phyloP scores from a whole-genome alignment of 1,140 invertebrate genomes.

The Drosophila asahinai region DNA sequence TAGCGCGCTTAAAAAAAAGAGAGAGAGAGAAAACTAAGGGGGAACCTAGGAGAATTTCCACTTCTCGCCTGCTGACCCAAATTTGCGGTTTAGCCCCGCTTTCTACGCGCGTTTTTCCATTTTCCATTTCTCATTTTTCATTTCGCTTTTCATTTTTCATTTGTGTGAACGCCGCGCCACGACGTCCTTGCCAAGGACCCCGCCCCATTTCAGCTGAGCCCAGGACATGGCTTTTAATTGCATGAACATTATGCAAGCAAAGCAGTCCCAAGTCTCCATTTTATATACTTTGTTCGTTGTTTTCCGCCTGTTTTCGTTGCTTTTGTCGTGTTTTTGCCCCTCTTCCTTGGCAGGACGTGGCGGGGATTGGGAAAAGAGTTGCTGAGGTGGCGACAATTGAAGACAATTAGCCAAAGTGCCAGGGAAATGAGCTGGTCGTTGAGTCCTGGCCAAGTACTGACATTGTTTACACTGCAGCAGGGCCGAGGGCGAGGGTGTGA shows the following conservation, averaged over 20 bases:
- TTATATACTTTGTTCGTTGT: slow-evolving; percentile 50
- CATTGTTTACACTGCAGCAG: slow-evolving; percentile 30
- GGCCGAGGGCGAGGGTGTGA: not conserved
- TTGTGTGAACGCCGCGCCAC: slow-evolving; percentile 21
- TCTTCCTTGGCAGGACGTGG: slow-evolving; percentile 9
- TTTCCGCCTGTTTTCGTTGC: slow-evolving; percentile 33
- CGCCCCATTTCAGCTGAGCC: slow-evolving; percentile 15
- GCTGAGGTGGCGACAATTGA: slow-evolving; percentile 63
- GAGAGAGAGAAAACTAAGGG: not conserved
- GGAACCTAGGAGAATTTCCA: slow-evolving; percentile 21
- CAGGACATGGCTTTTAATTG: slow-evolving; percentile 74
- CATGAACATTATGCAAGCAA: slow-evolving; percentile 76
- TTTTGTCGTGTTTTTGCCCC: slow-evolving; percentile 8
- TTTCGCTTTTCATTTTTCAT: slow-evolving; percentile 62
- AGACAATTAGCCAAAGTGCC: slow-evolving; percentile 79
- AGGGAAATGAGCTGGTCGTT: slow-evolving; percentile 59
- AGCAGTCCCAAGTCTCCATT: slow-evolving; percentile 58
- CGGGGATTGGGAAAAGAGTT: slow-evolving; percentile 25
- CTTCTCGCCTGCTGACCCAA: slow-evolving; percentile 68
- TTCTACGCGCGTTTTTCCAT: slow-evolving; percentile 25
- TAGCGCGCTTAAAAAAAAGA: slow-evolving; percentile 38
- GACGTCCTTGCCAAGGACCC: slow-evolving; percentile 50
- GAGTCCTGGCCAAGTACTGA: slow-evolving; percentile 36
- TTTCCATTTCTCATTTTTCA: slow-evolving; percentile 49
- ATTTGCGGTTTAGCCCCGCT: slow-evolving; percentile 50